These are phyloP conservation scores for Ferdinandea cuprea DNA, from an alignment of 2,888 invertebrate species.

Conservation along the genomic window DNA sequence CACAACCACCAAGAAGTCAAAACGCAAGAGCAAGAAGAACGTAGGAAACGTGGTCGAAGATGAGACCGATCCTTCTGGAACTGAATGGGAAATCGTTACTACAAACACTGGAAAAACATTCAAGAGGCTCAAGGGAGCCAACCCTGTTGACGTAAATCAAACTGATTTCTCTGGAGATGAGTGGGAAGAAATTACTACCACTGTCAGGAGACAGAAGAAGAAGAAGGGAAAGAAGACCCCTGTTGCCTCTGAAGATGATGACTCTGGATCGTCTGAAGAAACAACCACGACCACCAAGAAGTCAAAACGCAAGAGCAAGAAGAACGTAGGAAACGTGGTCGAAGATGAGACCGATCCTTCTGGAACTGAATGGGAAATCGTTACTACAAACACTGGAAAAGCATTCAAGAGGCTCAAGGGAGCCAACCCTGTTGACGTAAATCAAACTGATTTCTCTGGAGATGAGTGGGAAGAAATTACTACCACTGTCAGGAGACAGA, in stretches of 20 bases:
- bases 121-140: not conserved
- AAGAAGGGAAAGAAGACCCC: not conserved
- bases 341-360: not conserved
- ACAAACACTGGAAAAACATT: not conserved
- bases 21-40: not conserved
- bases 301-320: too few species aligned
- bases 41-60: not conserved
- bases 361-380: conserved; percentile 5
- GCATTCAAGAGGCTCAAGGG: not conserved
- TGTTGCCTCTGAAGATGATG: not conserved
- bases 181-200: conserved; percentile 24
- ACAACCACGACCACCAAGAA: not conserved
- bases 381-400: not conserved
- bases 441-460: conserved; percentile 4
- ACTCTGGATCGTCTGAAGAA: not conserved
- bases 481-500: not conserved
- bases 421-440: not conserved
- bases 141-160: not conserved
- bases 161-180: conserved; percentile 19
- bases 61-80: not conserved
- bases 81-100: conserved; percentile 12
- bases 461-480: conserved; percentile 30
- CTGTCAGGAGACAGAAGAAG: not conserved
- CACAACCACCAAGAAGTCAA: not conserved
- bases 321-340: not conserved